Percentiles rank a stretch among this genome's conserved stretches.
These are phyloP conservation scores for Hesperia comma DNA, from an alignment of 2,888 invertebrate species.

Conservation along the genomic window DNA sequence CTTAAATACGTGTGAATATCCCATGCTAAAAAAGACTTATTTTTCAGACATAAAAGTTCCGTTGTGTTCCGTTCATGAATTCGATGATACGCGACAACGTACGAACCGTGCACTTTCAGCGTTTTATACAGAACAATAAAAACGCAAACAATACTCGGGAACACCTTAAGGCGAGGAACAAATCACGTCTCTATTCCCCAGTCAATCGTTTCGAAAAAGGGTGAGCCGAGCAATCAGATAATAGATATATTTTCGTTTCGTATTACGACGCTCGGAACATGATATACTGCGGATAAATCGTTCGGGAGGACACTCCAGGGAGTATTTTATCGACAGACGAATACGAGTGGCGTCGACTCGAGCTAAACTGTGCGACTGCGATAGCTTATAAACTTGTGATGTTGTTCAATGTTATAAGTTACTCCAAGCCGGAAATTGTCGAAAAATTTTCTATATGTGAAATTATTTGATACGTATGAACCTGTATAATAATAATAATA, in stretches of 20 bases:
- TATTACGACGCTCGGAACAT: slow-evolving; percentile 42
- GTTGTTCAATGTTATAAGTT: not conserved
- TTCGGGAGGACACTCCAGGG: slow-evolving; percentile 67
- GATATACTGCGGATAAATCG: slow-evolving; percentile 78
- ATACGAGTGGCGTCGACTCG: not conserved
- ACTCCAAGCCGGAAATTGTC: not conserved
- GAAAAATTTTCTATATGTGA: no score
- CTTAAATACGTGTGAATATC: no score
- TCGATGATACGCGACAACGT: no score
- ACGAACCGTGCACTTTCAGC: not conserved
- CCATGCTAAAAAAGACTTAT: no score
- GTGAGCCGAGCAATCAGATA: slow-evolving; percentile 68
- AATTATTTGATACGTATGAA: no score
- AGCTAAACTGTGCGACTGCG: not conserved
- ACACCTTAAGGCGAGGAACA: slow-evolving; percentile 48
- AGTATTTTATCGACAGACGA: slow-evolving; percentile 53
- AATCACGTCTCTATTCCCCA: slow-evolving; percentile 69
- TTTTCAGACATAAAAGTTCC: no score
- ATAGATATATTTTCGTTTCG: slow-evolving; percentile 73
- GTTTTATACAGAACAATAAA: not conserved
- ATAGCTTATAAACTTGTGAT: not conserved
- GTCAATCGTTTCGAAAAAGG: slow-evolving; percentile 70
- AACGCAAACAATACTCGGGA: slow-evolving; percentile 4
- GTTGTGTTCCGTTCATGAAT: no score
- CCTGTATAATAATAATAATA: no score